These are phyloP conservation scores for Rhynchopsitta pachyrhyncha DNA, from an alignment of 2,113 vertebrate species.

Conservation along the genomic window DNA sequence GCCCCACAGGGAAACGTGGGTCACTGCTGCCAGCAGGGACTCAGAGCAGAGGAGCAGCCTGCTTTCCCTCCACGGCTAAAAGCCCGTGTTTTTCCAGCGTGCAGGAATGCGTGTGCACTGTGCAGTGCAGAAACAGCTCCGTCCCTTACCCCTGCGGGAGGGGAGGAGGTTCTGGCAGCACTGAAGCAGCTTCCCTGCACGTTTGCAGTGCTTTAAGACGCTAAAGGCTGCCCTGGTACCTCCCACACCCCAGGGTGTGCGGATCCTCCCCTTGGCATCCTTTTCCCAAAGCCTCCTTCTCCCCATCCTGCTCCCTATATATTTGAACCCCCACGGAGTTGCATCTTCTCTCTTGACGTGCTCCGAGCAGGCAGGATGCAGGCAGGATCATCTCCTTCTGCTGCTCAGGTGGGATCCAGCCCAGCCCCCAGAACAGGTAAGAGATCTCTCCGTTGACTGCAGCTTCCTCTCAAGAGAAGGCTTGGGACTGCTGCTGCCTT, in stretches of 20 bases:
- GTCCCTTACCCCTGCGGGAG: background rate
- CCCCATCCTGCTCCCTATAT: background rate
- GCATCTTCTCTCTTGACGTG: background rate
- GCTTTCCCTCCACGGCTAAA: background rate
- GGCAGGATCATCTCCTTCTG: accelerated
- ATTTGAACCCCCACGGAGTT: background rate
- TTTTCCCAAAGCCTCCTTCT: background rate
- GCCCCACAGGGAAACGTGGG: background rate
- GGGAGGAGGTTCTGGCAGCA: background rate
- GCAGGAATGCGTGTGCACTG: accelerated
- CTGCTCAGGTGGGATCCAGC: background rate
- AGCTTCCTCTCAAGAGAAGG: background rate
- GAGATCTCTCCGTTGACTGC: background rate
- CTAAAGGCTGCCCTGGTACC: background rate
- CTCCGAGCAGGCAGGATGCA: background rate
- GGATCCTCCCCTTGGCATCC: background rate
- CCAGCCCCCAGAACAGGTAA: background rate
- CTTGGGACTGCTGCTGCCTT: background rate
- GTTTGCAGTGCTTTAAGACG: background rate
- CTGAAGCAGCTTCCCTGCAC: background rate
- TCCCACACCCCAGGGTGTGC: background rate
- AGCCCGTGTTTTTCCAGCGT: background rate
- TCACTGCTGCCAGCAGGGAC: background rate
- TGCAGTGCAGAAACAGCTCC: background rate
- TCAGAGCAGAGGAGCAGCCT: background rate